Percentiles rank a stretch among this genome's conserved stretches.
Evolutionary conservation across 2,888 invertebrate genomes (phyloP).

Genomic region (Congeria kusceri): DNA sequence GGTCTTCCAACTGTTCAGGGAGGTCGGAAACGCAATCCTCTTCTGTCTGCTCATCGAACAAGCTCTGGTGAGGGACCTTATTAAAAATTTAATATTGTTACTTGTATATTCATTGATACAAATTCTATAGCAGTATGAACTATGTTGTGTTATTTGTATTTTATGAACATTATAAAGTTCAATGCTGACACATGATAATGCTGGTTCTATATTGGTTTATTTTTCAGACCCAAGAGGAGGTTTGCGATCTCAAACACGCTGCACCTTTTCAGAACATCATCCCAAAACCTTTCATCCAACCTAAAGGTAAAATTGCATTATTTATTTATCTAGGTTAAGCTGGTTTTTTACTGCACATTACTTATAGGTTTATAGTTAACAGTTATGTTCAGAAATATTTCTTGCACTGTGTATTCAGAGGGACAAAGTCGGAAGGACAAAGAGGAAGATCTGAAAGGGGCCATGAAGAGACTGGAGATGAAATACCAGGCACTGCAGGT

Average conservation of each 20-base stretch:
- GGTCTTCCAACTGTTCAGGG: conserved; percentile 97
- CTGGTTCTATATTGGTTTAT: too few relatives aligned
- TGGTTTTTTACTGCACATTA: too few relatives aligned
- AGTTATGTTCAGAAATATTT: too few relatives aligned
- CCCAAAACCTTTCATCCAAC: conserved; percentile 91
- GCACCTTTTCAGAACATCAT: conserved; percentile 99
- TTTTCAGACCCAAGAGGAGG: conserved; percentile 95
- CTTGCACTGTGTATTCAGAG: conserved; percentile 60
- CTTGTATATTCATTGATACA: too few relatives aligned
- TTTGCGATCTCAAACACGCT: conserved; percentile 97
- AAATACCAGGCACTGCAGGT: conserved; percentile 98
- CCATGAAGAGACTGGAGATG: conserved; percentile 96
- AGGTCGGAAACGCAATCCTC: conserved; percentile 98
- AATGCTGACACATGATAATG: too few relatives aligned
- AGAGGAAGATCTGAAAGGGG: conserved; percentile 94
- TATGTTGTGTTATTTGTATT: too few relatives aligned
- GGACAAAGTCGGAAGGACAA: conserved; percentile 82
- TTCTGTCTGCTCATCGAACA: conserved; percentile 98
- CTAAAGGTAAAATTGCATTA: conserved; percentile 94
- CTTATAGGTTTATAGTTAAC: too few relatives aligned
- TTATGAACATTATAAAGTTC: too few relatives aligned
- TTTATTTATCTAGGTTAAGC: too few relatives aligned
- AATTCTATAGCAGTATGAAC: too few relatives aligned
- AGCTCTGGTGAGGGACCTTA: conserved; percentile 88
- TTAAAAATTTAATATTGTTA: too few relatives aligned